Base-by-base conservation (phyloP, 2,113 vertebrate species). In the Syrrhaptes paradoxus region DNA sequence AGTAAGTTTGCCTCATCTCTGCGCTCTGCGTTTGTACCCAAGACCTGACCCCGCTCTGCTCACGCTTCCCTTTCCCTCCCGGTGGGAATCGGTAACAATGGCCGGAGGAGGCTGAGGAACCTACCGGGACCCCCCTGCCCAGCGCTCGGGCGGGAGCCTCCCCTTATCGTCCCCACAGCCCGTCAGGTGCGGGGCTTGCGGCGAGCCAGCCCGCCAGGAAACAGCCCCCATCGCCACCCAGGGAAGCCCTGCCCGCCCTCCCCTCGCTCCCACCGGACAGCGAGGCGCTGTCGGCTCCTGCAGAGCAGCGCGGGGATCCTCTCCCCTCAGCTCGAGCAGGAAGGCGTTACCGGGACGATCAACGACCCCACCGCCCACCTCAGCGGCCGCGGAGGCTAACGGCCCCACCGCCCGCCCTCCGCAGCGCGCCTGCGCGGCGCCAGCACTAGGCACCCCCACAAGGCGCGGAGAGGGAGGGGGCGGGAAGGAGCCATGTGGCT, bases 1-100 rank as follows among this genome's bases (percentile, higher is more conserved):
- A 21, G 0, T 2, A 2, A 19, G 1, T 0, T 9, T 1, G 0
- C 4, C 3, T 4, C 6, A 1, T 0, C 1, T 0, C 14, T 14
- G 32, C 2, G 26, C 10, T 22, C 38, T 13, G 26, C 18, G 45
- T 38, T 31, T 7, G 46, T 6, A 5, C 32, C 3, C 58, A 15
- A 9, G 12, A 20, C 6, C 15, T 8, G 51, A 10, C 5, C 2
- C 5, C 7, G 5, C 19, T 14, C 28, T 38, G 48, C 46, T n/a
- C 46, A 5, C 19, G 0, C 34, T 32, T 21, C 58, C 63, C 34
- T 9, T 3, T 38, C 28, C 38, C 34, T 9, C 9, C 13, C 19
- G 9, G 4, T 0, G 41, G 22, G 22, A 14, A 48, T 2, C 3
- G 1, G 28, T 55, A 38, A 9, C 10, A 38, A 6, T 5, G 15